Evolutionary conservation across 2,888 invertebrate genomes (phyloP).

Genomic region (Lymantria dispar): DNA sequence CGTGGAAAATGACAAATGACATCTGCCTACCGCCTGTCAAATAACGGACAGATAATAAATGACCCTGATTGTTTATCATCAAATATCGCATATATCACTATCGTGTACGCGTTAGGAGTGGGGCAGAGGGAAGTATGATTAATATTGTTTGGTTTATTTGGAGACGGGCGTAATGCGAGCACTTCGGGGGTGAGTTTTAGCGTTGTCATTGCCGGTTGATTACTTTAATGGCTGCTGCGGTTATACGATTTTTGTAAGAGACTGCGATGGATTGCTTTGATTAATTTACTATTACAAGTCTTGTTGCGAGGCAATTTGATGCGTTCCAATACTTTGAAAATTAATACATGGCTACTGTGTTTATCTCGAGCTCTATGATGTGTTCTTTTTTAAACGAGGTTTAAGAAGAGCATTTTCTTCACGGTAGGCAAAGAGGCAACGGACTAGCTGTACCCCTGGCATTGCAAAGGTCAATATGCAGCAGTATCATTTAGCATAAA

Average conservation of each 20-base stretch:
- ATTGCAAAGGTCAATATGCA: too few relatives aligned
- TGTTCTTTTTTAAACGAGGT: too few relatives aligned
- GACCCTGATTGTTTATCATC: constrained; percentile 85
- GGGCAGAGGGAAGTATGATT: constrained; percentile 68
- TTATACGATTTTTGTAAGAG: constrained; percentile 42
- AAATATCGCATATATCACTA: constrained; percentile 83
- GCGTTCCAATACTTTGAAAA: neutral
- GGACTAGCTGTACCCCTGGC: too few relatives aligned
- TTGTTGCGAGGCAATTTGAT: neutral
- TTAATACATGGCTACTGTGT: too few relatives aligned
- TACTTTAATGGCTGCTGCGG: constrained; percentile 45
- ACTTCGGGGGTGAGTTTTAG: constrained; percentile 67
- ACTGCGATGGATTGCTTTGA: neutral
- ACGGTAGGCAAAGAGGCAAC: too few relatives aligned
- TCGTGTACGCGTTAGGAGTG: constrained; percentile 69
- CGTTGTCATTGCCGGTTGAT: constrained; percentile 67
- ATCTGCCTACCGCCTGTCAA: constrained; percentile 86
- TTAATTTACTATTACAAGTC: neutral
- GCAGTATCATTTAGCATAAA: too few relatives aligned
- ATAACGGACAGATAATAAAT: constrained; percentile 86
- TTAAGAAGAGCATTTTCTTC: too few relatives aligned
- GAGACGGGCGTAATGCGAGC: constrained; percentile 66
- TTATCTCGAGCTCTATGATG: too few relatives aligned
- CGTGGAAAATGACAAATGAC: constrained; percentile 86
- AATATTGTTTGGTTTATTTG: constrained; percentile 81